Conservation (phyloP, 2,797 vertebrate species). For the Sternarchorhynchus goeldii region DNA sequence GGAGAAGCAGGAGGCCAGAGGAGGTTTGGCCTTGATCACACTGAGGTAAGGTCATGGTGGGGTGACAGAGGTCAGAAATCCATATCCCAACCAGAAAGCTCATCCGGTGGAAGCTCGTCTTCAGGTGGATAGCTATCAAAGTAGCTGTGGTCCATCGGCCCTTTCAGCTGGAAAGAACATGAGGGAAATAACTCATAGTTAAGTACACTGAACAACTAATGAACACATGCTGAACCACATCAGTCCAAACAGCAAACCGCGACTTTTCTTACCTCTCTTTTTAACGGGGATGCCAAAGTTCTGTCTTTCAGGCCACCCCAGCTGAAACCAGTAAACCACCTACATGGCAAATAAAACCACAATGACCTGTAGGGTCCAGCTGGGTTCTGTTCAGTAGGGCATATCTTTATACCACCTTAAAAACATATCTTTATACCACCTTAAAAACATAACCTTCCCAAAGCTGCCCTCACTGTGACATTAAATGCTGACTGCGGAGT, state of each 20-base stretch:
- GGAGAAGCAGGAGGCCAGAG: conserved; percentile 26
- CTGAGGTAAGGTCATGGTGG: conserved; percentile 22
- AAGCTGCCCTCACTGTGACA: neutral
- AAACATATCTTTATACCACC: neutral
- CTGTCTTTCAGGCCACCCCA: conserved; percentile 88
- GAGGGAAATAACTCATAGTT: neutral
- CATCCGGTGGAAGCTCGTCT: conserved; percentile 86
- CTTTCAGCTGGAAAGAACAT: conserved; percentile 76
- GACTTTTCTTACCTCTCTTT: conserved; percentile 80
- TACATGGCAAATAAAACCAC: conserved; percentile 60
- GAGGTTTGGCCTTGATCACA: conserved; percentile 42
- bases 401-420: conserved; percentile 12
- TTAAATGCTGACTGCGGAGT: neutral
- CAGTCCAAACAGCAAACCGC: neutral
- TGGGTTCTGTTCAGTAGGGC: neutral
- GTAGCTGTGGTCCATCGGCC: conserved; percentile 88
- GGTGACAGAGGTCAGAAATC: conserved; percentile 81
- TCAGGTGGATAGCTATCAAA: conserved; percentile 92
- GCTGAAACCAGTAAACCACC: conserved; percentile 93
- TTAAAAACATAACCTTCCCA: conserved; percentile 7
- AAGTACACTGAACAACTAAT: conserved; percentile 6
- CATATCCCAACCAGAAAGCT: conserved; percentile 93
- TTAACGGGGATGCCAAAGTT: conserved; percentile 84
- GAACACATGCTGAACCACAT: neutral
- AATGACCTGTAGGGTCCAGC: neutral